Evolutionary conservation across 2,113 vertebrate species (phyloP), one percentile per base, ranked within the genome.

Genomic region (Pelvicachromis taeniatus): DNA sequence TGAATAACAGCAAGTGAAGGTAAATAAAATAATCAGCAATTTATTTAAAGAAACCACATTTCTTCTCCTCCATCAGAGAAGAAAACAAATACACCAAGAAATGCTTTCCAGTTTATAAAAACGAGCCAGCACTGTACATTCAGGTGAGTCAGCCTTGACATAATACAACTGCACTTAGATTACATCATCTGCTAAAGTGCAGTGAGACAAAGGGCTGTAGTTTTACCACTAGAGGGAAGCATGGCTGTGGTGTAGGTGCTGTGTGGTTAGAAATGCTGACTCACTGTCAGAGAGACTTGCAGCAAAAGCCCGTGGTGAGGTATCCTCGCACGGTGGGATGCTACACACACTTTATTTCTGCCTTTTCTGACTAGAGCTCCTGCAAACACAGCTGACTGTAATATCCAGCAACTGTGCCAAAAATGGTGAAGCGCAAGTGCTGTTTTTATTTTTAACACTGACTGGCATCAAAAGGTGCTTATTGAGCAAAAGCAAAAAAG

Each of bases 221-320:
- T 54, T 26, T 45, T 6, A 81, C 90, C 91, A 81, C 86, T 59
- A 91, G 90, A 84, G 88, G 91, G 86, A 14, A 80, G 84, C 78
- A 88, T 6, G 61, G 16, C 80, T 52, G 70, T 56, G 63, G 52
- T 58, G 58, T 23, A 17, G 21, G 13, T 33, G 26, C 40, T 75
- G 42, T 23, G 9, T 33, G 23, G 12, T 68, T 19, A 26, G 55
- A 90, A 90, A 38, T 90, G 91, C 91, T 91, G 91, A 93, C 86
- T 93, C 91, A 93, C 86, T 80, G 84, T 86, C 77, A 81, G 45
- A 77, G 16, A 92, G 11, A 84, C 79, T 61, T 85, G 81, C 82
- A 86, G 84, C 5, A 78, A 59, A 73, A 81, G 54, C 21, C 75
- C 16, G 19, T 48, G 50, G 59, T 12, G 23, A 85, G 65, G 73